Conservation (phyloP, 2,113 vertebrate genomes). For the Vidua macroura region DNA sequence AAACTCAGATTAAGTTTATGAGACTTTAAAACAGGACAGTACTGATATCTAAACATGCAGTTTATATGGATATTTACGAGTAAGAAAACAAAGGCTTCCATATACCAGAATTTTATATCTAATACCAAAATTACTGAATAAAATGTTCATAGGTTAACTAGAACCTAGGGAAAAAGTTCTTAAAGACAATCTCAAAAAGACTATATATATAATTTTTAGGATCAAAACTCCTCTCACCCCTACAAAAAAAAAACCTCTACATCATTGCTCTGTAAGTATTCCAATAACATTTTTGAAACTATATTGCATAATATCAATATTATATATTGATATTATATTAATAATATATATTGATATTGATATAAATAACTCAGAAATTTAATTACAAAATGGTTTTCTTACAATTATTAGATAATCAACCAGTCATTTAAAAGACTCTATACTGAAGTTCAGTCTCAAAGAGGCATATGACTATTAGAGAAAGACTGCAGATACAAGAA, state of each 20-base stretch:
- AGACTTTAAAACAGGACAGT: background rate
- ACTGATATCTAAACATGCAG: background rate
- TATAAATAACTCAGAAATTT: background rate
- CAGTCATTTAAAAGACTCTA: background rate
- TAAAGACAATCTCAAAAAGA: background rate
- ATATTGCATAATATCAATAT: background rate
- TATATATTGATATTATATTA: too few relatives aligned
- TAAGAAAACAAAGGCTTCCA: background rate
- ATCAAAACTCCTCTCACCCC: background rate
- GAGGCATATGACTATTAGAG: too few relatives aligned
- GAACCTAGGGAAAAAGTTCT: background rate
- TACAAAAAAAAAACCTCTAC: background rate
- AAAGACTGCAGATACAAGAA: background rate
- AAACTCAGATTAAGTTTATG: background rate
- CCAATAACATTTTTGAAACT: background rate
- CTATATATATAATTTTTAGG: background rate
- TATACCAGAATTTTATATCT: background rate
- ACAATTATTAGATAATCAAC: background rate
- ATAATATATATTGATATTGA: too few relatives aligned
- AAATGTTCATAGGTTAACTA: background rate
- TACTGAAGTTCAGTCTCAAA: background rate
- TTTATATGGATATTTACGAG: background rate
- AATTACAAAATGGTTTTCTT: background rate
- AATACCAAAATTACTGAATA: background rate
- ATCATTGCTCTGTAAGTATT: background rate